These are phyloP conservation scores for Notamacropus eugenii DNA, from an alignment of 2,797 vertebrate species.

Conservation along the genomic window DNA sequence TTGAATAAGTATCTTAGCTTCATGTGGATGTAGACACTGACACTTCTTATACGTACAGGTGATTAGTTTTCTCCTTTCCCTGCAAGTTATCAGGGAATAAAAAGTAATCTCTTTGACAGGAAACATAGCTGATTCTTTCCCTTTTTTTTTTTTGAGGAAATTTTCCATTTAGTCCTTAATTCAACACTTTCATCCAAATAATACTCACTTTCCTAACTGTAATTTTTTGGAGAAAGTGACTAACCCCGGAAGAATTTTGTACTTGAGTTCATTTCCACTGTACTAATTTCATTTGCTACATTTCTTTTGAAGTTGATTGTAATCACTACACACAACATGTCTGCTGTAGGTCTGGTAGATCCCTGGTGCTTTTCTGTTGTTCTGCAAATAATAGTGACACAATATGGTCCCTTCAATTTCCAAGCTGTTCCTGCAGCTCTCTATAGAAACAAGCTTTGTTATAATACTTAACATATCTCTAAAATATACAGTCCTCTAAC, in stretches of 20 bases:
- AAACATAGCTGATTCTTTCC: background rate
- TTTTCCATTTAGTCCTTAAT: background rate
- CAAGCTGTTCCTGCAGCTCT: background rate
- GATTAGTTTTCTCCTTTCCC: background rate
- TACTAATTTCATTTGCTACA: background rate
- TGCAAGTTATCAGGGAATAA: background rate
- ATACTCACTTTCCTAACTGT: slow-evolving; percentile 1
- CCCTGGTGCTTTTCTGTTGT: background rate
- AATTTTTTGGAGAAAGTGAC: background rate
- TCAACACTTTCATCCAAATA: slow-evolving; percentile 34
- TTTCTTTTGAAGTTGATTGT: slow-evolving; percentile 22
- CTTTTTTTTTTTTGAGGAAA: background rate
- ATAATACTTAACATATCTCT: background rate
- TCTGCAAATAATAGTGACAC: background rate
- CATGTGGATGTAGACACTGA: background rate
- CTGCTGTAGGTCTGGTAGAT: background rate
- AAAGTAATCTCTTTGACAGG: background rate
- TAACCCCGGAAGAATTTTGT: background rate
- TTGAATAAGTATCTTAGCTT: background rate
- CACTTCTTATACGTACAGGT: background rate
- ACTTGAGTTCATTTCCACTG: background rate
- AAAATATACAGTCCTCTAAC: background rate
- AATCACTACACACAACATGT: background rate
- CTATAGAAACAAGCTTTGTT: background rate
- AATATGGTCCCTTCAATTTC: background rate